Evolutionary conservation across 2,113 vertebrate genomes (phyloP).

Genomic region (Cochlearius cochlearius): DNA sequence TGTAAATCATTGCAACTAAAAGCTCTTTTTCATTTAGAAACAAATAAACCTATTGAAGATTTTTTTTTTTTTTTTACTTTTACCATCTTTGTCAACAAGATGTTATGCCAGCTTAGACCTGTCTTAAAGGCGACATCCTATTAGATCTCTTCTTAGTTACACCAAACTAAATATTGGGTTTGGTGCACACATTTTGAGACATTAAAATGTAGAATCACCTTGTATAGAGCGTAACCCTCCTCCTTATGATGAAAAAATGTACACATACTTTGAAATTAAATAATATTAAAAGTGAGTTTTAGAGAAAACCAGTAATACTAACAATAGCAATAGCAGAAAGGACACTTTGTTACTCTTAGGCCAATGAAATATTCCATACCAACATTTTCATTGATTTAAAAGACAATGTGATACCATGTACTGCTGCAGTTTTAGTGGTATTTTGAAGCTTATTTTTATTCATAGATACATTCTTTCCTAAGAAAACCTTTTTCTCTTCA

Average conservation of each 20-base stretch:
- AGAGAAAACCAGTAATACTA: background rate
- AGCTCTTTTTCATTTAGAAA: background rate
- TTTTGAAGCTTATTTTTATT: background rate
- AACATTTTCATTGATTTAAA: background rate
- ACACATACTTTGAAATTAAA: background rate
- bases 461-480: background rate
- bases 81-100: background rate
- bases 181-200: background rate
- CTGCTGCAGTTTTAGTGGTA: background rate
- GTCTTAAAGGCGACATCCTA: background rate
- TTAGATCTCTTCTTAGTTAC: background rate
- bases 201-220: background rate
- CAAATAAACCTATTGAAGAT: background rate
- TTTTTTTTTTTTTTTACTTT: background rate
- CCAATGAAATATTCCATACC: background rate
- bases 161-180: background rate
- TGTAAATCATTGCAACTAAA: background rate
- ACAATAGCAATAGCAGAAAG: background rate
- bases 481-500: background rate
- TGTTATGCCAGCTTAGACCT: background rate
- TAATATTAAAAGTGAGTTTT: background rate
- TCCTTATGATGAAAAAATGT: background rate
- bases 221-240: accelerated
- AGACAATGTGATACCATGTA: background rate
- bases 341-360: background rate